Evolutionary conservation across 2,113 vertebrate species (phyloP), one percentile per base, ranked within the genome.

Genomic region (Oryzias celebensis): DNA sequence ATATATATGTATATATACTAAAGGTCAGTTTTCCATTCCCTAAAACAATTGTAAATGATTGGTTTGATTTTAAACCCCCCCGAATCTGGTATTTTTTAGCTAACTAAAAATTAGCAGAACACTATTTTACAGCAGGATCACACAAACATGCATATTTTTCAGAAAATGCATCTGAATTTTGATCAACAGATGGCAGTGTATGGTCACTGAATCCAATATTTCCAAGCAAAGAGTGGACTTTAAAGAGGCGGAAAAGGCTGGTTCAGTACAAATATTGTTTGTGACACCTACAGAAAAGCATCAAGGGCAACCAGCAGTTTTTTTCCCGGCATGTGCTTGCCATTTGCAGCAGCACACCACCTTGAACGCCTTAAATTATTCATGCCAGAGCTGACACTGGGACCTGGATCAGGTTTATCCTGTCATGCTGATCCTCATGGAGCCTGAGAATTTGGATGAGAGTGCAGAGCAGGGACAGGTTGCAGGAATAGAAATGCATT

Each of bases 111-210:
- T 10, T 36, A 36, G 36, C 8, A 36, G 36, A 36, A 36, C 36
- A 36, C 8, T 0, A 36, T 36, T 36, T 36, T 10, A 36, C 31
- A 36, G 31, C 31, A 36, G 7, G 31, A 1, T 12, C 10, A 36
- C 10, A 36, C 8, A 3, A 36, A 28, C 1, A 6, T 28, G 5
- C 26, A 36, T 36, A 36, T 12, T 12, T 36, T 10, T 36, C 36
- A 36, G 14, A 14, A 28, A 56, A 23, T 58, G 31, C 8, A 10
- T 13, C 3, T 65, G 41, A 12, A 13, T 42, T 73, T 48, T 60
- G 56, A 82, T 81, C 84, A 90, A 84, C 77, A 88, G 87, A 85
- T 85, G 88, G 90, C 81, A 78, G 82, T 86, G 75, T 87, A 71
- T 50, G 69, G 79, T 83, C 74, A 82, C 59, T 54, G 16, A 68